Conservation (phyloP, 92 coral and sea anemone genomes). For the Muricea muricata region DNA sequence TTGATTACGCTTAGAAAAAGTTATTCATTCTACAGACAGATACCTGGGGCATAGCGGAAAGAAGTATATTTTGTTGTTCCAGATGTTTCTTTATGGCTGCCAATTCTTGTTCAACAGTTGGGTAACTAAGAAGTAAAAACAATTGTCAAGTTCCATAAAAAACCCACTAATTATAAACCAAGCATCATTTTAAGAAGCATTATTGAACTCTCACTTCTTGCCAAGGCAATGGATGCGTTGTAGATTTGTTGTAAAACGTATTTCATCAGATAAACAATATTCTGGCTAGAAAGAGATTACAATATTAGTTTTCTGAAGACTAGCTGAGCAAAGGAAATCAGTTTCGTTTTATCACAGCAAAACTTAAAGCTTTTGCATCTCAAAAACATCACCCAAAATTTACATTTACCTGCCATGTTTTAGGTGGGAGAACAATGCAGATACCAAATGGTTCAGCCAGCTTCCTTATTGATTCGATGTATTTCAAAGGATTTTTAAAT, state of each 20-base stretch:
- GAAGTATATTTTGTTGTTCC: slow-evolving; percentile 77
- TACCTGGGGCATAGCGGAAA: slow-evolving; percentile 91
- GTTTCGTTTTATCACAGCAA: too few species aligned
- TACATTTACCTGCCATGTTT: slow-evolving; percentile 88
- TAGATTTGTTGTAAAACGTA: slow-evolving; percentile 82
- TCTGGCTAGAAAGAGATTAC: slow-evolving; percentile 69
- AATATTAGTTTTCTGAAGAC: too few species aligned
- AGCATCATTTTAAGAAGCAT: too few species aligned
- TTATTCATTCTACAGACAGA: neutral
- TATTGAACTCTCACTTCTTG: slow-evolving; percentile 71
- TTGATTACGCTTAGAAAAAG: neutral
- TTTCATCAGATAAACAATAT: slow-evolving; percentile 75
- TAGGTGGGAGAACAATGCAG: slow-evolving; percentile 90
- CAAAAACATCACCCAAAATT: neutral
- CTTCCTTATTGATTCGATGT: slow-evolving; percentile 69
- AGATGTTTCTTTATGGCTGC: slow-evolving; percentile 85
- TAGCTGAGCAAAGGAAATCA: too few species aligned
- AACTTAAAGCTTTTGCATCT: too few species aligned
- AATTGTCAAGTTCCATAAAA: too few species aligned
- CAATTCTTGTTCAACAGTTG: slow-evolving; percentile 83
- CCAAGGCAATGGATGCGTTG: slow-evolving; percentile 86
- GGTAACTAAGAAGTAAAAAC: slow-evolving; percentile 66
- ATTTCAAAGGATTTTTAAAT: slow-evolving; percentile 81
- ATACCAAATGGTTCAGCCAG: slow-evolving; percentile 77
- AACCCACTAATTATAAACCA: too few species aligned